A percentile compares a stretch with the other conserved stretches of the same genome.
These are phyloP conservation scores for Grallaria varia DNA, from an alignment of 2,113 vertebrate genomes.

Conservation along the genomic window DNA sequence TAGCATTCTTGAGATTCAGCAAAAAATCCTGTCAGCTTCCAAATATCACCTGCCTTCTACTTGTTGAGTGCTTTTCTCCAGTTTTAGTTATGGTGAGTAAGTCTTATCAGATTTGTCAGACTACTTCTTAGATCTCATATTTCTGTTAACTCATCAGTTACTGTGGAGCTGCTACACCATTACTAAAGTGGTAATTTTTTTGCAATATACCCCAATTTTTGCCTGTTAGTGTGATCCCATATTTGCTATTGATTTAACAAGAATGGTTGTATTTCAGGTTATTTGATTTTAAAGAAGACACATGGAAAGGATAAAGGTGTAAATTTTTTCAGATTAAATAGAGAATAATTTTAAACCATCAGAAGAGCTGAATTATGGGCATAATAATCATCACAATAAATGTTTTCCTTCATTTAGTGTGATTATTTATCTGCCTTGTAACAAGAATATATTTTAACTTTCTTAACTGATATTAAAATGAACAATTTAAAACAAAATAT, in stretches of 20 bases:
- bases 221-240: not conserved
- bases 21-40: not conserved
- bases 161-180: not conserved
- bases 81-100: not conserved
- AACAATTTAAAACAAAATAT: not conserved
- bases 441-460: not conserved
- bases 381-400: not conserved
- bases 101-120: not conserved
- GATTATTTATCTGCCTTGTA: not conserved
- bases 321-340: not conserved
- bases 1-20: not conserved
- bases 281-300: not conserved
- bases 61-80: not conserved
- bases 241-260: not conserved
- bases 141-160: not conserved
- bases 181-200: not conserved
- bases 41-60: not conserved
- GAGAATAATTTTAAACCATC: not conserved
- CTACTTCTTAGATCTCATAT: not conserved
- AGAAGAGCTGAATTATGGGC: not conserved
- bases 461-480: not conserved
- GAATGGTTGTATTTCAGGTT: not conserved
- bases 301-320: not conserved
- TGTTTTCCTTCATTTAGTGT: not conserved
- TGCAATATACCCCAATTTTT: not conserved